Conservation (phyloP, 2,113 vertebrate genomes). For the Mormyrus iriodes region DNA sequence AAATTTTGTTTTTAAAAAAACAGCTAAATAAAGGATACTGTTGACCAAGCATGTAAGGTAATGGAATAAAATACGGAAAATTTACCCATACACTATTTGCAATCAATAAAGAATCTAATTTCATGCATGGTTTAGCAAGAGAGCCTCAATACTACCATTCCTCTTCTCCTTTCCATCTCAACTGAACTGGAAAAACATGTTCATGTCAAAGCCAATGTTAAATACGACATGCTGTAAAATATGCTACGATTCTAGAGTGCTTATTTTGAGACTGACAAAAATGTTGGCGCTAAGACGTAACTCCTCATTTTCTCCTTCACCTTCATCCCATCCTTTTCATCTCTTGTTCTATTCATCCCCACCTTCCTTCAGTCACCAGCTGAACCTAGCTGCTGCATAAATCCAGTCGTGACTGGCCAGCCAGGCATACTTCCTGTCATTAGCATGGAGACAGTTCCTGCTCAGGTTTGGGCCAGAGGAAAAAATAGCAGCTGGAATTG, state of each 20-base stretch:
- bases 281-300: background rate
- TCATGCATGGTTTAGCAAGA: background rate
- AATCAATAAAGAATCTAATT: background rate
- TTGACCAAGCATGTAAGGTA: background rate
- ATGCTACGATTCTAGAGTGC: background rate
- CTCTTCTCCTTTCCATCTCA: background rate
- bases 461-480: conserved; percentile 31
- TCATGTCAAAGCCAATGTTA: background rate
- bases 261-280: background rate
- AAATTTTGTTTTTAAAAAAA: background rate
- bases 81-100: background rate
- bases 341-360: background rate
- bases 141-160: background rate
- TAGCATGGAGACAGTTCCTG: conserved; percentile 57
- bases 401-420: conserved; percentile 36
- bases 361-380: background rate
- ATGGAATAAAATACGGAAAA: background rate
- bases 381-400: conserved; percentile 19
- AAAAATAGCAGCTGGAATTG: conserved; percentile 49
- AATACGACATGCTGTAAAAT: background rate
- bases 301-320: background rate
- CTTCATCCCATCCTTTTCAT: background rate
- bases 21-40: background rate
- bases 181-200: background rate
- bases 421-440: conserved; percentile 49